phyloP scores from a whole-genome alignment of 2,888 invertebrate species.

The Cryptus viduatorius region DNA sequence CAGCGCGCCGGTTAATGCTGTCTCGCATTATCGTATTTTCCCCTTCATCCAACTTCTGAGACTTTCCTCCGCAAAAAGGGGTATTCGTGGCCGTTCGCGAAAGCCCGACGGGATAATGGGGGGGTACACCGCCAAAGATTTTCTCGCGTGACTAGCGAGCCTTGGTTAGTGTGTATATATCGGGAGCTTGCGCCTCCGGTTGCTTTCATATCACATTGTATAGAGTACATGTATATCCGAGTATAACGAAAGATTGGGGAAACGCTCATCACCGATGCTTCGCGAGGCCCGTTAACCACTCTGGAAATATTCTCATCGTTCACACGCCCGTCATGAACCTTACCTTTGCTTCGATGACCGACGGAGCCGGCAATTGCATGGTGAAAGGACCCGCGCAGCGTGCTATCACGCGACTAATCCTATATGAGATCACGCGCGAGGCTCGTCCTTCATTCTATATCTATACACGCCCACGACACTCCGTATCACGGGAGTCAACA shows the following conservation, averaged over 20 bases:
- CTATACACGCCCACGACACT: neutral
- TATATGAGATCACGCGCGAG: neutral
- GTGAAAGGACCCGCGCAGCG: conserved; percentile 29
- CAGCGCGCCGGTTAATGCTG: neutral
- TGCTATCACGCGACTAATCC: conserved; percentile 20
- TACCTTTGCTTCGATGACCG: neutral
- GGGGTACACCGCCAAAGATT: conserved; percentile 42
- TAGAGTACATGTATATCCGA: conserved; percentile 5
- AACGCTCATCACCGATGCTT: conserved; percentile 35
- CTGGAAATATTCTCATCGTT: conserved; percentile 36
- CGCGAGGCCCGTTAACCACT: conserved; percentile 12
- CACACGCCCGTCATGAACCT: conserved; percentile 25
- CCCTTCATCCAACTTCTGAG: conserved; percentile 4
- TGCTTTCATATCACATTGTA: conserved; percentile 11
- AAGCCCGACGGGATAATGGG: conserved; percentile 41
- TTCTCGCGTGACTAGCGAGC: conserved; percentile 61
- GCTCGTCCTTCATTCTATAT: neutral
- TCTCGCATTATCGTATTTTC: conserved; percentile 12
- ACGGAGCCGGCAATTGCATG: conserved; percentile 20
- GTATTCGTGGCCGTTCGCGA: neutral
- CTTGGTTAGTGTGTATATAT: conserved; percentile 4
- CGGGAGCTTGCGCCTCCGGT: conserved; percentile 1
- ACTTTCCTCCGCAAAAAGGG: conserved; percentile 3
- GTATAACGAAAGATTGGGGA: conserved; percentile 34
- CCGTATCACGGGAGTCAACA: too few relatives aligned